Evolutionary conservation across 2,113 vertebrate species (phyloP).

Genomic region (Gracilinanus agilis): DNA sequence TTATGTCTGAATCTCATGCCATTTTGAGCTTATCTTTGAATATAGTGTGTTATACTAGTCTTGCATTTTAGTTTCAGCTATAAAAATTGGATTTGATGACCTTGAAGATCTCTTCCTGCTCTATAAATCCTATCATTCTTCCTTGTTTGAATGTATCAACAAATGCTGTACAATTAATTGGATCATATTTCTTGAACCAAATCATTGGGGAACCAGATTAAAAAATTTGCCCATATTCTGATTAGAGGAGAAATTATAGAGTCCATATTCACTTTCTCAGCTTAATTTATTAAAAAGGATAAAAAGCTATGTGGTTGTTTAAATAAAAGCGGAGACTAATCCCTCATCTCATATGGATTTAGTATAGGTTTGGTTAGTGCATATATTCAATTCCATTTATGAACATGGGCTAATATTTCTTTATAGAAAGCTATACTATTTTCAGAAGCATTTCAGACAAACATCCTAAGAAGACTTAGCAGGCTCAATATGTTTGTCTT

Average conservation of each 20-base stretch:
- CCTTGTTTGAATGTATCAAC: not conserved
- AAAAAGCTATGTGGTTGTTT: constrained; percentile 56
- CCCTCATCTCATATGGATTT: constrained; percentile 71
- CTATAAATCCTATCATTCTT: not conserved
- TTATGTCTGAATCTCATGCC: not conserved
- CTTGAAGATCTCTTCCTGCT: not conserved
- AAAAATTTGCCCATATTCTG: not conserved
- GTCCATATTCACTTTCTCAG: not conserved
- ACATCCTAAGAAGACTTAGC: constrained; percentile 81
- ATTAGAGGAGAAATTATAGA: not conserved
- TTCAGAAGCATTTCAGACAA: constrained; percentile 82
- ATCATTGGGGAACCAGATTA: not conserved
- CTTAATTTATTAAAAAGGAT: constrained; percentile 13
- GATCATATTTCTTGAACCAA: not conserved
- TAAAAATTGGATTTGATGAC: not conserved
- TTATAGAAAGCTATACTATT: constrained; percentile 77
- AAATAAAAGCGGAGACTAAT: constrained; percentile 81
- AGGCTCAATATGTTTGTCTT: constrained; percentile 84
- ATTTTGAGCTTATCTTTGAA: not conserved
- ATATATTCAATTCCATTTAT: constrained; percentile 54
- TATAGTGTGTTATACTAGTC: not conserved
- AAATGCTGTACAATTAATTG: not conserved
- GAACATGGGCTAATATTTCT: constrained; percentile 77
- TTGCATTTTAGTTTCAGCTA: not conserved
- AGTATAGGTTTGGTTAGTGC: constrained; percentile 63